A percentile compares a stretch with the other conserved stretches of the same genome.
These are phyloP conservation scores for Xylota sylvarum DNA, from an alignment of 2,888 invertebrate species.

Conservation along the genomic window DNA sequence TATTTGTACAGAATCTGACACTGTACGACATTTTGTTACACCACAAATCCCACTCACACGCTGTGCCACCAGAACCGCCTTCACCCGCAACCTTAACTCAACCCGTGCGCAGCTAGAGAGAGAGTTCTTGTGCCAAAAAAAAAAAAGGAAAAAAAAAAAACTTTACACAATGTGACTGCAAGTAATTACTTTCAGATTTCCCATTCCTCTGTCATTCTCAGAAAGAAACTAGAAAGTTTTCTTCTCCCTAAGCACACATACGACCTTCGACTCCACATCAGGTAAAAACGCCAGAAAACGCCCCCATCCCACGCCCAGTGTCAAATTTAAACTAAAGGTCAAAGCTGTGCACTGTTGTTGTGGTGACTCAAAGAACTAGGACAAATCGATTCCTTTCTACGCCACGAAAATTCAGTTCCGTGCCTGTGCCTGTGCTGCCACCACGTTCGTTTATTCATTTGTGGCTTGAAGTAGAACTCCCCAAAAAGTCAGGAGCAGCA, in stretches of 20 bases:
- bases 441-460: constrained; percentile 39
- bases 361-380: constrained; percentile 39
- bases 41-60: constrained; percentile 24
- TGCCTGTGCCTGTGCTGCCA: constrained; percentile 7
- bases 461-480: constrained; percentile 26
- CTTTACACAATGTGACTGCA: constrained; percentile 62
- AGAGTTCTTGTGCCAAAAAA: constrained; percentile 16
- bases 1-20: constrained; percentile 12
- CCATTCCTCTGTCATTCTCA: not conserved
- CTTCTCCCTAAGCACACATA: constrained; percentile 32
- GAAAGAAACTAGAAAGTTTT: constrained; percentile 17
- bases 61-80: not conserved
- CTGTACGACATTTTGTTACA: constrained; percentile 20
- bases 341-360: constrained; percentile 38
- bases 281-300: constrained; percentile 33
- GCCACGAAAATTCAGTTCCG: constrained; percentile 53
- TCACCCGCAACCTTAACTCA: not conserved
- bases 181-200: constrained; percentile 73
- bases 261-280: constrained; percentile 50
- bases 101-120: not conserved
- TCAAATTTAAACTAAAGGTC: constrained; percentile 64
- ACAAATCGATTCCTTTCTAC: constrained; percentile 73
- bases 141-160: too few species aligned
- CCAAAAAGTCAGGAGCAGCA: constrained; percentile 35
- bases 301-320: constrained; percentile 3